Conservation (phyloP, 2,888 invertebrate genomes). For the Folsomia candida region DNA sequence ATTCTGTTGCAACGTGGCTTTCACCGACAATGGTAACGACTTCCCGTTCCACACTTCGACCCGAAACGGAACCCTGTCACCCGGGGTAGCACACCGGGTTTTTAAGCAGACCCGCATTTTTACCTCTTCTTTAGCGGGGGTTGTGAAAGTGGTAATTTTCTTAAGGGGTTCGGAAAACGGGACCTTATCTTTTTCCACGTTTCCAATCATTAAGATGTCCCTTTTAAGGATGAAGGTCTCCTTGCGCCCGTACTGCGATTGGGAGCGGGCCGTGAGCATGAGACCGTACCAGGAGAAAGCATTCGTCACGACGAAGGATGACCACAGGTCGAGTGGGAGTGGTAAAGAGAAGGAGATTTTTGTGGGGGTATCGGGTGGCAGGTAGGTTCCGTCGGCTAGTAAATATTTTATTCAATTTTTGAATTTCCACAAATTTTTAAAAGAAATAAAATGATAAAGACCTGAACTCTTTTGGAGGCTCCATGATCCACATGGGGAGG, state of each 20-base stretch:
- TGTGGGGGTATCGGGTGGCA: not conserved
- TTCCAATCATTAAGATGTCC: not conserved
- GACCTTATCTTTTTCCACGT: not conserved
- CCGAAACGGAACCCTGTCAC: not conserved
- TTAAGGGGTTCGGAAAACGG: not conserved
- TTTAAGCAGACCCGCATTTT: not conserved
- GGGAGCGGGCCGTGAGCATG: not conserved
- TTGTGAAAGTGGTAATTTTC: not conserved
- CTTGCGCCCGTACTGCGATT: not conserved
- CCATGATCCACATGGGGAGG: too few species aligned
- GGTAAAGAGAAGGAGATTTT: not conserved
- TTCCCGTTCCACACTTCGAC: not conserved
- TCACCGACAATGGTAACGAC: not conserved
- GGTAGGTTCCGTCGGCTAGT: too few species aligned
- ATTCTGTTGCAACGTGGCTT: not conserved
- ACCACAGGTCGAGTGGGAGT: not conserved
- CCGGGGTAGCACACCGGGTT: not conserved
- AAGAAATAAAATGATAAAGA: too few species aligned
- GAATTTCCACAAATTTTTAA: too few species aligned
- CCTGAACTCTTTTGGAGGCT: too few species aligned
- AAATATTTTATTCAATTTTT: too few species aligned
- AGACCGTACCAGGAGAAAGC: not conserved
- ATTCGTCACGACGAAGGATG: not conserved
- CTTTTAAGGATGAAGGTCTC: not conserved
- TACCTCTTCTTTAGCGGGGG: not conserved